Percentiles rank a stretch among this genome's conserved stretches.
phyloP scores from a whole-genome alignment of 2,797 vertebrate species.

The Lepidocolaptes lacrymiger region DNA sequence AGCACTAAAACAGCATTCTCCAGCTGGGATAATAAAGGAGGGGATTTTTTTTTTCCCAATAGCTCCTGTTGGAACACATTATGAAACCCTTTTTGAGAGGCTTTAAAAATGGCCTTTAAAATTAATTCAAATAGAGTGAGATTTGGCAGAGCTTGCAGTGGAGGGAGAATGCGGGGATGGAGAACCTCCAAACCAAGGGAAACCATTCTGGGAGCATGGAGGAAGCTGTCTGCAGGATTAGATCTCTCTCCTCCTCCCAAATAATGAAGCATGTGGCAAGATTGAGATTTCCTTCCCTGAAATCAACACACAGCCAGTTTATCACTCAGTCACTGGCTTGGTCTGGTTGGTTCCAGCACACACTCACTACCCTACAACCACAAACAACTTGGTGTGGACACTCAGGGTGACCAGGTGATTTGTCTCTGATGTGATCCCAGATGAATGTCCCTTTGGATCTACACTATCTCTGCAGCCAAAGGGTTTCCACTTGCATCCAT shows the following conservation, averaged over 20 bases:
- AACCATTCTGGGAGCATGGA: neutral
- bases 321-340: neutral
- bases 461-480: neutral
- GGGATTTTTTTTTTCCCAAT: neutral
- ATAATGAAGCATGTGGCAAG: neutral
- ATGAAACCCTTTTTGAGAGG: slow-evolving; percentile 20
- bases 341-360: neutral
- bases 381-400: neutral
- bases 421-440: neutral
- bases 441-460: neutral
- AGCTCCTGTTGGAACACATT: slow-evolving; percentile 12
- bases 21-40: slow-evolving; percentile 46
- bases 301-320: neutral
- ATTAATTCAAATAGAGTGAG: slow-evolving; percentile 26
- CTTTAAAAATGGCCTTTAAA: slow-evolving; percentile 40
- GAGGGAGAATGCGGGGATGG: neutral
- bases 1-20: slow-evolving; percentile 38
- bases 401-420: neutral
- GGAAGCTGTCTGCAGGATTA: neutral
- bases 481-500: neutral
- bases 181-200: neutral
- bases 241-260: neutral
- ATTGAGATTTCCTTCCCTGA: neutral
- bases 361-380: fast-evolving
- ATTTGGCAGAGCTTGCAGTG: neutral